Percentiles rank a stretch among this genome's conserved stretches.
Evolutionary conservation across 2,113 vertebrate genomes (phyloP).

Genomic region (Osmerus eperlanus): DNA sequence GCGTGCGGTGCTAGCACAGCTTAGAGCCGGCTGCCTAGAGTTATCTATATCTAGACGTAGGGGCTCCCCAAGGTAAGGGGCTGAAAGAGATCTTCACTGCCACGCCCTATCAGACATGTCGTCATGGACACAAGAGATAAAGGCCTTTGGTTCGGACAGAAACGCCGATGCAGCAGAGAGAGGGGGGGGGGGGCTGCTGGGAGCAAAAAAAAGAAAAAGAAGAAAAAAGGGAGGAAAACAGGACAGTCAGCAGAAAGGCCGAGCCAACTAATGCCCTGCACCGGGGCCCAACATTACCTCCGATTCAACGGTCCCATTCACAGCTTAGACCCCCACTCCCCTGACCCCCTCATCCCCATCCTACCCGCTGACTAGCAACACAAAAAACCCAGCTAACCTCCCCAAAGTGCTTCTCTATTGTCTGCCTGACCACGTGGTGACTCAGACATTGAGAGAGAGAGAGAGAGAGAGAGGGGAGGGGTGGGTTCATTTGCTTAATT

Average conservation of each 20-base stretch:
- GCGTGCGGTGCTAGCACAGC: constrained; percentile 21
- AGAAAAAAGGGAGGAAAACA: constrained; percentile 73
- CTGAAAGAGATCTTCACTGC: constrained; percentile 45
- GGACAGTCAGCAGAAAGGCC: constrained; percentile 83
- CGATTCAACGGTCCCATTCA: constrained; percentile 90
- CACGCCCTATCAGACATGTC: constrained; percentile 64
- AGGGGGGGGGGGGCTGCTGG: constrained; percentile 41
- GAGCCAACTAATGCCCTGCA: constrained; percentile 80
- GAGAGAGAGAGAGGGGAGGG: neutral
- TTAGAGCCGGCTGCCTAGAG: constrained; percentile 22
- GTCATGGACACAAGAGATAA: constrained; percentile 59
- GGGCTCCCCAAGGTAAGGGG: constrained; percentile 41
- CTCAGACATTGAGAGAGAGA: constrained; percentile 52
- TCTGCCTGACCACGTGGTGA: constrained; percentile 66
- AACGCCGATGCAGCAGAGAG: constrained; percentile 68
- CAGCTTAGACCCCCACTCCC: constrained; percentile 55
- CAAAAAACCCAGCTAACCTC: constrained; percentile 78
- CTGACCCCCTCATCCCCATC: constrained; percentile 43
- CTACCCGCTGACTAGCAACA: constrained; percentile 51
- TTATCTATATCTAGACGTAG: constrained; percentile 43
- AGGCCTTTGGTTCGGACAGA: constrained; percentile 59
- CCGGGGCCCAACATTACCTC: constrained; percentile 85
- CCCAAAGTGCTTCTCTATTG: constrained; percentile 74
- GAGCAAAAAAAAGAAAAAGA: neutral
- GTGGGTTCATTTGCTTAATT: constrained; percentile 36